A percentile compares a stretch with the other conserved stretches of the same genome.
Evolutionary conservation across 2,888 invertebrate genomes (phyloP).

Genomic region (Homarus gammarus): DNA sequence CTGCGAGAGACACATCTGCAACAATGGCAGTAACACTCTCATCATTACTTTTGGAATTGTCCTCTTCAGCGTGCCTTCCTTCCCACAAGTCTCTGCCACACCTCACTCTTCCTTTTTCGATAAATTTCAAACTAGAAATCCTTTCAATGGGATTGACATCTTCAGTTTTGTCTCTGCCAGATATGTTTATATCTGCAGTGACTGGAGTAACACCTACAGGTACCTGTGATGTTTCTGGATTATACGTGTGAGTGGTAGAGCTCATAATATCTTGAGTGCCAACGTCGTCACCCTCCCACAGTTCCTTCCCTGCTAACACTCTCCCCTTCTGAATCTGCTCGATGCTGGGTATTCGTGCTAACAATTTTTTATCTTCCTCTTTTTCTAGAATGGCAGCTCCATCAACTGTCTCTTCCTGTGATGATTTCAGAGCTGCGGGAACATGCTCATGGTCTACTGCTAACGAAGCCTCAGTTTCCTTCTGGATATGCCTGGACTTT

Average conservation of each 20-base stretch:
- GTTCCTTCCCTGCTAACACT: neutral
- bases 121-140: neutral
- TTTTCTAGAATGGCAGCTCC: neutral
- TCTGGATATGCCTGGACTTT: neutral
- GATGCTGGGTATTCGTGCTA: neutral
- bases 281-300: neutral
- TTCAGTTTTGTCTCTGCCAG: neutral
- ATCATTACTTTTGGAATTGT: neutral
- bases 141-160: neutral
- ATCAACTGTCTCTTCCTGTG: neutral
- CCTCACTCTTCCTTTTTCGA: constrained; percentile 21
- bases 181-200: neutral
- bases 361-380: neutral
- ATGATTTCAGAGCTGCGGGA: neutral
- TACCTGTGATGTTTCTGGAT: neutral
- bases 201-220: neutral
- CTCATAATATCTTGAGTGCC: neutral
- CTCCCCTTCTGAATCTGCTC: neutral
- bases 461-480: neutral
- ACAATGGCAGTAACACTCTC: neutral
- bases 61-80: neutral
- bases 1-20: neutral
- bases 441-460: neutral
- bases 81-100: constrained; percentile 13
- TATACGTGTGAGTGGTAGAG: neutral